Base-by-base conservation (phyloP, 2,888 invertebrate species). In the Drosophila meridiana region DNA sequence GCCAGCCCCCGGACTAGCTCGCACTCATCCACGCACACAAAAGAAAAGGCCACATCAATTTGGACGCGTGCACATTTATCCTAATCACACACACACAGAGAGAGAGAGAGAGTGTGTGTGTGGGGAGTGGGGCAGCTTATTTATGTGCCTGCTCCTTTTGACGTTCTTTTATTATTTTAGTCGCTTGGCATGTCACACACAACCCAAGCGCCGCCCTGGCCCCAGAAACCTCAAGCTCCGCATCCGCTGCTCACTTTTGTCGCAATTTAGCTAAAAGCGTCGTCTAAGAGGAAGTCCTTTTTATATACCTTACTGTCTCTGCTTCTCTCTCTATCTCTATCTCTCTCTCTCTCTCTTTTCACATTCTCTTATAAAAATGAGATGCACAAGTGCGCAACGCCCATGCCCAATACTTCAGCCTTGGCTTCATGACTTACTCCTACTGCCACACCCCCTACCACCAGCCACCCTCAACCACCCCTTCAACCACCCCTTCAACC, bases 191-290 rank as follows among this genome's bases (percentile, higher is more conserved):
- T 75, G 78, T 74, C 66, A 70, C 38, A 66, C 64, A 55, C 72
- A 52, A 20, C 55, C 38, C 14, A 6, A 3, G 28, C 8, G 6
- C 45, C 26, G 20, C 0, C 43, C 28, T 47, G n/a, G 9, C 40
- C 42, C 20, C 34, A 45, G 28, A 14, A n/a, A 32, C 42, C 56
- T 32, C 42, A 30, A 32, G 7, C 67, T 58, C 69, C 69, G 48
- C 72, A 73, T 68, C 78, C 72, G 87, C 60, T 82, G 81, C 79
- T 80, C 87, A 86, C 83, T 85, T 85, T 87, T 89, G 87, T 87
- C 86, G 86, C 89, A 89, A 87, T 87, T 87, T 87, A 84, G 89
- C 89, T 87, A 87, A 87, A 89, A 87, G 86, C 86, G 85, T 87
- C 83, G 75, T 79, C 85, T 85, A 83, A 85, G 76, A 89, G 89